phyloP scores from a whole-genome alignment of 2,113 vertebrate species.

The Nesogale talazaci region DNA sequence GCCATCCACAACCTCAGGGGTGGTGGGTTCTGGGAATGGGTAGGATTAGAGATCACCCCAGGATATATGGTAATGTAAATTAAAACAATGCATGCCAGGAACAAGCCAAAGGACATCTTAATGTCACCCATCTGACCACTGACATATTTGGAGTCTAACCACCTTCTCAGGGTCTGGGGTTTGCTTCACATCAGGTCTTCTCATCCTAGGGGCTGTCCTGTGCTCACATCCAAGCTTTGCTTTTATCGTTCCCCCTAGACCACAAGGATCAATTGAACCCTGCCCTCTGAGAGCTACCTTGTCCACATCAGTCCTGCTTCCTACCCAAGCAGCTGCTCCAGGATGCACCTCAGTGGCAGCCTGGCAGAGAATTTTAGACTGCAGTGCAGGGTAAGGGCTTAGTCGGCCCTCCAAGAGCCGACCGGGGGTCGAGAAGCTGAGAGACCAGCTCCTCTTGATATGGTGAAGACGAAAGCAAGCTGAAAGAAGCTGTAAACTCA shows the following conservation, averaged over 20 bases:
- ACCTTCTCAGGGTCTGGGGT: background rate
- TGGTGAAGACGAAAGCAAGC: slow-evolving; percentile 59
- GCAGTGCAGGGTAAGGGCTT: background rate
- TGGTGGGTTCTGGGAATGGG: background rate
- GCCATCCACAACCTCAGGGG: background rate
- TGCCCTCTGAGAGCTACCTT: fast-evolving
- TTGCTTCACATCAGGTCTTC: background rate
- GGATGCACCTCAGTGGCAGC: background rate
- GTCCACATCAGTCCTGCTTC: background rate
- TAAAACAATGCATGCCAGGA: no score
- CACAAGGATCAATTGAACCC: background rate
- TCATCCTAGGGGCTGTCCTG: background rate
- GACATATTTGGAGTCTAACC: fast-evolving
- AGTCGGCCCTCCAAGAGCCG: background rate
- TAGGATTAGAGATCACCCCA: background rate
- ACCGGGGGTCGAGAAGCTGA: fast-evolving
- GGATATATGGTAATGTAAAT: no score
- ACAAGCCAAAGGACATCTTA: background rate
- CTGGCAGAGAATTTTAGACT: fast-evolving
- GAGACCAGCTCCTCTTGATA: slow-evolving; percentile 36
- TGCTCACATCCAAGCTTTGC: background rate
- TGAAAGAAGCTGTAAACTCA: slow-evolving; percentile 81
- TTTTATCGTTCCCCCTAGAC: no score
- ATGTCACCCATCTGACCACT: fast-evolving
- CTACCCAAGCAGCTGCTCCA: background rate